Percentiles rank a stretch among this genome's conserved stretches.
Conservation (phyloP, 2,888 invertebrate species). For the Andrena haemorrhoa region DNA sequence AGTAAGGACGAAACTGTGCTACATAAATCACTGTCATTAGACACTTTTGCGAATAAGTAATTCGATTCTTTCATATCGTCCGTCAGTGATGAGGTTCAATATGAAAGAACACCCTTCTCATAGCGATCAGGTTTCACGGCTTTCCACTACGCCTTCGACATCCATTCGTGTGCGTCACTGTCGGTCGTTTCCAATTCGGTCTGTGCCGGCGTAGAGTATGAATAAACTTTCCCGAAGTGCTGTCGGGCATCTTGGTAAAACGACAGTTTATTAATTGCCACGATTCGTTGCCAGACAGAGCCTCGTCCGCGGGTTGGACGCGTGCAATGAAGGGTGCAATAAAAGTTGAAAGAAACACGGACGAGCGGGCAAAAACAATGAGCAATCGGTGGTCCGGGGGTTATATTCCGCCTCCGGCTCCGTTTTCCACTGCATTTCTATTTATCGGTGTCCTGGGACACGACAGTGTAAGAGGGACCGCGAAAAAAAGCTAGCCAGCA, state of each 20-base stretch:
- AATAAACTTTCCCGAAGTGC: neutral
- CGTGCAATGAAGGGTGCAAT: constrained; percentile 4
- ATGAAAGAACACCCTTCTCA: too few species aligned
- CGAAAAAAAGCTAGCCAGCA: constrained; percentile 31
- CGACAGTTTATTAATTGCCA: constrained; percentile 43
- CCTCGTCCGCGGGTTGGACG: constrained; percentile 7
- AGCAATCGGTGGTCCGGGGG: constrained; percentile 66
- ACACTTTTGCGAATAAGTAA: too few species aligned
- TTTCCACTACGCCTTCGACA: too few species aligned
- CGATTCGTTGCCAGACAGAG: constrained; percentile 4
- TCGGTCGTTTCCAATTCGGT: neutral
- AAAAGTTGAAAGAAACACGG: constrained; percentile 29
- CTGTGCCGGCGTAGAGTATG: neutral
- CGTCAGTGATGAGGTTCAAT: too few species aligned
- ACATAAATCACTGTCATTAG: too few species aligned
- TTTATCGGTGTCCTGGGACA: constrained; percentile 67
- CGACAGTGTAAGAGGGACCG: constrained; percentile 39
- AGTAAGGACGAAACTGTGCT: too few species aligned
- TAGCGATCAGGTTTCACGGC: too few species aligned
- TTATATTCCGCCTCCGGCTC: constrained; percentile 51
- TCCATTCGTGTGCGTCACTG: neutral
- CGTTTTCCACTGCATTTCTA: constrained; percentile 66
- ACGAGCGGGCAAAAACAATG: constrained; percentile 65
- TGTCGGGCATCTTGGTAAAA: neutral
- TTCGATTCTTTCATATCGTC: too few species aligned